Percentiles rank a stretch among this genome's conserved stretches.
Evolutionary conservation across 92 coral and sea anemone genomes (phyloP).

Genomic region (Zoanthus gigantus): DNA sequence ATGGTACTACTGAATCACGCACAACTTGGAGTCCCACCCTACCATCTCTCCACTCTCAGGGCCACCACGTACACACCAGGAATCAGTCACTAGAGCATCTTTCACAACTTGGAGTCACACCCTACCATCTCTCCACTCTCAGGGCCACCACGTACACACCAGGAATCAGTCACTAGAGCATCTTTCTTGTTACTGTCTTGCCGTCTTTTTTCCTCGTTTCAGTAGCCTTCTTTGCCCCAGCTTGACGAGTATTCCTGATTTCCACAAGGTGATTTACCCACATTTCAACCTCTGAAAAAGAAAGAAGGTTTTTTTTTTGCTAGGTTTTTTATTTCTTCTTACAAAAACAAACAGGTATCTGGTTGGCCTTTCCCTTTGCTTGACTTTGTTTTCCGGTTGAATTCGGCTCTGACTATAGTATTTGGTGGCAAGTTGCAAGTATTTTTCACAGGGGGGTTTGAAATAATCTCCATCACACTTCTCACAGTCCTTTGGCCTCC

Average conservation of each 20-base stretch:
- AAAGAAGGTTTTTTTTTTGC: conserved; percentile 7
- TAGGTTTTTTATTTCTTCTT: conserved; percentile 20
- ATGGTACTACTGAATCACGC: conserved; percentile 14
- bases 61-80: conserved; percentile 72
- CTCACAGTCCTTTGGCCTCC: conserved; percentile 48
- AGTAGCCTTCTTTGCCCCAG: conserved; percentile 46
- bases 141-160: conserved; percentile 73
- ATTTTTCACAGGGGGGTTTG: conserved; percentile 33
- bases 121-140: conserved; percentile 65
- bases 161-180: conserved; percentile 50
- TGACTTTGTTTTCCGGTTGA: conserved; percentile 32
- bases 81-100: conserved; percentile 45
- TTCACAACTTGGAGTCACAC: conserved; percentile 42
- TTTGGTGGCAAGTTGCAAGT: conserved; percentile 30
- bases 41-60: conserved; percentile 66
- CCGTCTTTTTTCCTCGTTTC: conserved; percentile 30
- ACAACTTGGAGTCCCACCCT: conserved; percentile 45
- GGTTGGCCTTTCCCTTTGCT: conserved; percentile 32
- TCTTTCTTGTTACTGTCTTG: conserved; percentile 15
- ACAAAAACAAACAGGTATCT: conserved; percentile 27
- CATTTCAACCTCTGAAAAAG: conserved; percentile 26
- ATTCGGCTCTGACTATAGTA: conserved; percentile 15
- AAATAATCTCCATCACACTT: conserved; percentile 41
- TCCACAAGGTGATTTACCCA: conserved; percentile 37
- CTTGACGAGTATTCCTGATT: conserved; percentile 29